Conservation (phyloP, 1,140 invertebrate genomes). For the Drosophila pruinosa region DNA sequence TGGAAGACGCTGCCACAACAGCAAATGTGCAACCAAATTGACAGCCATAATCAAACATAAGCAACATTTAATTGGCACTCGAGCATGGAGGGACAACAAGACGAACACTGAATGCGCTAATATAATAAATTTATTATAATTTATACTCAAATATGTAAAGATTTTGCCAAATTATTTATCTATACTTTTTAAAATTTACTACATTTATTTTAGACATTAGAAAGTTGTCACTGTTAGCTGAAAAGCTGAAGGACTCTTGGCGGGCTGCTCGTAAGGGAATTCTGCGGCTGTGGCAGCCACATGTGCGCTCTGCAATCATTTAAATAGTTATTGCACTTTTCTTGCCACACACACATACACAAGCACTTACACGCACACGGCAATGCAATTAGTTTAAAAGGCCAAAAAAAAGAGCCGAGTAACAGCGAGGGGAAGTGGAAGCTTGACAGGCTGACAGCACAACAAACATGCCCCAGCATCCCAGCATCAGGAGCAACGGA, state of each 20-base stretch:
- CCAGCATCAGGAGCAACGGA: slow-evolving; percentile 1
- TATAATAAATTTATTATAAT: background rate
- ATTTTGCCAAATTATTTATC: background rate
- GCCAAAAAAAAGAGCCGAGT: slow-evolving; percentile 50
- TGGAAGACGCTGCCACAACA: slow-evolving; percentile 36
- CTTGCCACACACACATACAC: slow-evolving; percentile 24
- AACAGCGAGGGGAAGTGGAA: slow-evolving; percentile 8
- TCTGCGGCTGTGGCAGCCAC: slow-evolving; percentile 32
- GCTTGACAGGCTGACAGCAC: slow-evolving; percentile 65
- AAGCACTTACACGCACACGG: slow-evolving; percentile 43
- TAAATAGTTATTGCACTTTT: slow-evolving; percentile 80
- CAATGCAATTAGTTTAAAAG: slow-evolving; percentile 80
- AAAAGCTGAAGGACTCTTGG: background rate
- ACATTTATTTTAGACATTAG: too few relatives aligned
- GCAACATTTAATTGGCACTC: slow-evolving; percentile 68
- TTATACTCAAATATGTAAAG: background rate
- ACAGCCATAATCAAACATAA: slow-evolving; percentile 68
- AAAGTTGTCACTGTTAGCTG: background rate
- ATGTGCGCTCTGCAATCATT: slow-evolving; percentile 63
- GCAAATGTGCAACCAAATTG: slow-evolving; percentile 56
- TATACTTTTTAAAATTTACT: background rate
- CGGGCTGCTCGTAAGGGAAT: background rate
- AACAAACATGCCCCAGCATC: slow-evolving; percentile 55
- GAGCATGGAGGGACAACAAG: background rate
- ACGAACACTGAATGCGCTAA: background rate